A percentile compares a stretch with the other conserved stretches of the same genome.
These are phyloP conservation scores for Arothron firmamentum DNA, from an alignment of 2,113 vertebrate genomes.

Conservation along the genomic window DNA sequence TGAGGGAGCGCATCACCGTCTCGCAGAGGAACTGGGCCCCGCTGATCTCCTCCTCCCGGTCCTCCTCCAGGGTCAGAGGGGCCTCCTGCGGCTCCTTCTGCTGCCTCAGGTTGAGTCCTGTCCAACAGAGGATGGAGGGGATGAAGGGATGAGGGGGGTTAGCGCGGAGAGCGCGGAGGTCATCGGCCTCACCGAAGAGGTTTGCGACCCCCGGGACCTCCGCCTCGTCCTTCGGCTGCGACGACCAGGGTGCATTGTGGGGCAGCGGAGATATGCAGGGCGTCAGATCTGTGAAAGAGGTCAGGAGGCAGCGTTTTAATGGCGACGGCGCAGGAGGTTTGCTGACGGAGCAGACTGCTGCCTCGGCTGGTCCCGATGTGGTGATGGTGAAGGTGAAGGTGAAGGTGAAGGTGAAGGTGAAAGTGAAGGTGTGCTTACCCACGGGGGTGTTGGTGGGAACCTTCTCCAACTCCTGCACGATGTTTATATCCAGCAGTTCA, in stretches of 20 bases:
- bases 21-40: constrained; percentile 98
- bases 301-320: background rate
- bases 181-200: constrained; percentile 76
- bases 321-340: no score
- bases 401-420: no score
- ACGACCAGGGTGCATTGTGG: constrained; percentile 76
- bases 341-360: no score
- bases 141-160: no score
- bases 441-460: constrained; percentile 92
- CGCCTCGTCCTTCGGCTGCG: constrained; percentile 77
- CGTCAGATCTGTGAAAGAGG: constrained; percentile 80
- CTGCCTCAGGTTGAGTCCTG: constrained; percentile 51
- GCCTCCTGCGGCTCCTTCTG: constrained; percentile 60
- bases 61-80: constrained; percentile 76
- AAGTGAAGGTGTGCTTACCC: constrained; percentile 74
- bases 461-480: constrained; percentile 93
- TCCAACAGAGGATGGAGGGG: fast-evolving
- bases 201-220: constrained; percentile 76
- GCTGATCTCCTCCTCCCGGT: constrained; percentile 92
- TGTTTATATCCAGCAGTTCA: constrained; percentile 94
- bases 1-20: constrained; percentile 94
- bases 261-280: constrained; percentile 90
- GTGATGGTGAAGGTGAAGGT: background rate
- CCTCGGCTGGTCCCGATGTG: background rate
- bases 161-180: no score